Base-by-base conservation (phyloP, 2,797 vertebrate species). In the Lutjanus argentimaculatus region DNA sequence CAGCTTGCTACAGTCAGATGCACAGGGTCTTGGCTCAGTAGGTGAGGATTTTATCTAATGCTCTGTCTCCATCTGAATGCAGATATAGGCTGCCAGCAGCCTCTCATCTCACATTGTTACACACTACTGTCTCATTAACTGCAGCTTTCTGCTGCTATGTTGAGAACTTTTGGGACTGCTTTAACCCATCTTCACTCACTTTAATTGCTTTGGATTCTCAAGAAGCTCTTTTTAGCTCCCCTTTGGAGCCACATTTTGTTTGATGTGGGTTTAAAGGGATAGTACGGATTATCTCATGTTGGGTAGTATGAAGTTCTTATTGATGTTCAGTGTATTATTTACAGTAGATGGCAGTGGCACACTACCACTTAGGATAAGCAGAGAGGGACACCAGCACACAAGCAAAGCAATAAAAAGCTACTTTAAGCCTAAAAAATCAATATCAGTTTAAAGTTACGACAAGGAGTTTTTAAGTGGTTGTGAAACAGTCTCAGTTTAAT, bases 121-220 rank as follows among this genome's bases (percentile, higher is more conserved):
- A 69, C 87, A 75, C 79, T 63, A 45, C 77, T 77, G 80, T 81
- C 88, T 92, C 80, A 91, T 92, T 91, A 93, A 84, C 68, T 17
- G 55, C 82, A 79, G 65, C n/a, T n/a, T n/a, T n/a, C n/a, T n/a
- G n/a, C n/a, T 3, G 6, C 62, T 25, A 22, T 21, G 52, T 17
- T 52, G 80, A 73, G 80, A 93, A 90, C 92, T 75, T 91, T 21
- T 57, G 88, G 86, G 89, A 90, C 75, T 84, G 74, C 66, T 87
- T 84, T 77, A 86, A 85, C 84, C 77, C 77, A 72, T 82, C 67
- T 66, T 83, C 76, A 79, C 68, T 77, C 72, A 17, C 67, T 86
- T 80, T 92, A 93, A 92, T 94, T 91, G 85, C 86, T 80, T 25
- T 21, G 56, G 79, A 80, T 85, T 78, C 85, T 83, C 40, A 52